Conservation (phyloP, 2,113 vertebrate species). For the Acanthisitta chloris region DNA sequence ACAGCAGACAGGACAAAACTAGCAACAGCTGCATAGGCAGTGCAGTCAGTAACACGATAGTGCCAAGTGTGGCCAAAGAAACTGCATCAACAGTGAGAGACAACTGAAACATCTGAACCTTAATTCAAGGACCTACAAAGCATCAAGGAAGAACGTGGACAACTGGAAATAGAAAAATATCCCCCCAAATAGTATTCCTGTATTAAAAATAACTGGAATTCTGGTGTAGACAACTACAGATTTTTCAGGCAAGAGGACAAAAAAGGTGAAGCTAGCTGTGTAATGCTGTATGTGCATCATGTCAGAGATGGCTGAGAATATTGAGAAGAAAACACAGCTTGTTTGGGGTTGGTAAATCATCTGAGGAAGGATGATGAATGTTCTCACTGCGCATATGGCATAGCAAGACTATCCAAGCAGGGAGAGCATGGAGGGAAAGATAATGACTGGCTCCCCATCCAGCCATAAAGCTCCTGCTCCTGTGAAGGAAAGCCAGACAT, state of each 20-base stretch:
- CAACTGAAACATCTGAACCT: not conserved
- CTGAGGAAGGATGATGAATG: not conserved
- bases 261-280: not conserved
- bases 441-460: not conserved
- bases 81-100: not conserved
- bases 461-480: not conserved
- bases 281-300: fast-evolving
- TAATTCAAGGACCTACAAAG: not conserved
- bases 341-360: not conserved
- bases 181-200: not conserved
- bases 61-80: not conserved
- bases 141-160: not conserved
- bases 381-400: not conserved
- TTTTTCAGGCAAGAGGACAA: not conserved
- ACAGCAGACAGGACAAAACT: not conserved
- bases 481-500: not conserved
- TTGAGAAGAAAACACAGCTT: not conserved
- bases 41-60: not conserved
- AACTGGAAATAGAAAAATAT: not conserved
- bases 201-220: not conserved
- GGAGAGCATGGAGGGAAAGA: not conserved
- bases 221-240: not conserved
- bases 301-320: not conserved
- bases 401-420: not conserved
- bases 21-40: not conserved